Conservation (phyloP, 2,888 invertebrate genomes). For the Tanytarsus gracilentus region DNA sequence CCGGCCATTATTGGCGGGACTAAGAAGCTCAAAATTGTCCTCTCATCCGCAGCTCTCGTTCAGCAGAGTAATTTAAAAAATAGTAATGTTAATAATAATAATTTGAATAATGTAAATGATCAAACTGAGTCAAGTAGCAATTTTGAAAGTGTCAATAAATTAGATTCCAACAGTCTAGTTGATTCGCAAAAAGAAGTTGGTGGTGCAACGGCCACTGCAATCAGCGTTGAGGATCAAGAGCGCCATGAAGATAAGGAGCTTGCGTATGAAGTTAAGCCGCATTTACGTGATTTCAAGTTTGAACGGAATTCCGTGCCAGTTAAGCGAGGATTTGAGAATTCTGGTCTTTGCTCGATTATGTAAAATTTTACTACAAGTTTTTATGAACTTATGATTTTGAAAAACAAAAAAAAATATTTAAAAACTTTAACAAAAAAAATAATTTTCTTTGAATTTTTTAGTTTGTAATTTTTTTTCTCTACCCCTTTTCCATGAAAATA, state of each 20-base stretch:
- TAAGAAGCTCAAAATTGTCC: constrained; percentile 25
- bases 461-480: no score
- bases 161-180: constrained; percentile 30
- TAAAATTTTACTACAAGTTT: no score
- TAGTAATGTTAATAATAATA: constrained; percentile 20
- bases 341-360: constrained; percentile 82
- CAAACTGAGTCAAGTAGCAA: constrained; percentile 33
- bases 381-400: no score
- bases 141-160: constrained; percentile 32
- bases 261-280: constrained; percentile 55
- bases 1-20: neutral
- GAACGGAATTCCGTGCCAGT: constrained; percentile 59
- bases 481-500: no score
- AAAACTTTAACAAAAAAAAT: neutral
- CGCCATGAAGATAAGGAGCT: constrained; percentile 42
- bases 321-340: constrained; percentile 66
- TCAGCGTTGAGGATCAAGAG: constrained; percentile 44
- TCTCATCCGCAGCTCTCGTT: constrained; percentile 17
- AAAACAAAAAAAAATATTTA: neutral
- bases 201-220: constrained; percentile 31
- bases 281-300: constrained; percentile 55
- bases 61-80: constrained; percentile 21
- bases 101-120: constrained; percentile 31
- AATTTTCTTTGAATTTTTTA: no score
- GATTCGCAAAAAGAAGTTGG: constrained; percentile 10